Evolutionary conservation across 2,797 vertebrate species (phyloP).

Genomic region (Scyliorhinus canicula): DNA sequence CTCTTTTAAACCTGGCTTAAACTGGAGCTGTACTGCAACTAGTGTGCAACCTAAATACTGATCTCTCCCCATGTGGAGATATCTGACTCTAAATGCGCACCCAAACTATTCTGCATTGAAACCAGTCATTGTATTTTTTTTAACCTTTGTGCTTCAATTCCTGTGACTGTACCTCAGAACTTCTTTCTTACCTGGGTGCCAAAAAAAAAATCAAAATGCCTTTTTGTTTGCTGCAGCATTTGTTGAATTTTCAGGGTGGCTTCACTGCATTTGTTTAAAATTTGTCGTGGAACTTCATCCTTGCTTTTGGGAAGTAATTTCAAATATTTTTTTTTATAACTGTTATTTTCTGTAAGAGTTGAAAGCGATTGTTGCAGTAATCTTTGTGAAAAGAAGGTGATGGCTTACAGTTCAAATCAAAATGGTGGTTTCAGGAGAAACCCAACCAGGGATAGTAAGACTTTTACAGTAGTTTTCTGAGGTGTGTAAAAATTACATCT

Average conservation of each 20-base stretch:
- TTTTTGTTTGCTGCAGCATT: background rate
- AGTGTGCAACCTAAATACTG: background rate
- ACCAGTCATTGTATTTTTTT: background rate
- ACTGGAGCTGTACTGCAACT: background rate
- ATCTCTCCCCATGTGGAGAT: background rate
- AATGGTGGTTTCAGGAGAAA: background rate
- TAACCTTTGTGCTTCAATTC: background rate
- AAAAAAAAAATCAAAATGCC: background rate
- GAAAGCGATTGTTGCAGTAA: background rate
- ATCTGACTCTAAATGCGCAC: too few relatives aligned
- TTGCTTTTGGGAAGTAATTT: background rate
- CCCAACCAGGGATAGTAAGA: too few relatives aligned
- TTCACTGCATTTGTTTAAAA: background rate
- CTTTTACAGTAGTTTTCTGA: background rate
- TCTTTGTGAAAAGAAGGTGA: background rate
- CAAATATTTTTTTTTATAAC: background rate
- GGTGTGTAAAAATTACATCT: background rate
- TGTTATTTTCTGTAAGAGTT: background rate
- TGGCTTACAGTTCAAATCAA: background rate
- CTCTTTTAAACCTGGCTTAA: background rate
- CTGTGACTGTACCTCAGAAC: background rate
- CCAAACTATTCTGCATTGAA: background rate
- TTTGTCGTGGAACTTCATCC: background rate
- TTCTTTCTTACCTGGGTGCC: background rate
- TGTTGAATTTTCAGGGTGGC: background rate